A percentile compares a stretch with the other conserved stretches of the same genome.
Evolutionary conservation across 2,797 vertebrate species (phyloP).

Genomic region (Hybognathus amarus): DNA sequence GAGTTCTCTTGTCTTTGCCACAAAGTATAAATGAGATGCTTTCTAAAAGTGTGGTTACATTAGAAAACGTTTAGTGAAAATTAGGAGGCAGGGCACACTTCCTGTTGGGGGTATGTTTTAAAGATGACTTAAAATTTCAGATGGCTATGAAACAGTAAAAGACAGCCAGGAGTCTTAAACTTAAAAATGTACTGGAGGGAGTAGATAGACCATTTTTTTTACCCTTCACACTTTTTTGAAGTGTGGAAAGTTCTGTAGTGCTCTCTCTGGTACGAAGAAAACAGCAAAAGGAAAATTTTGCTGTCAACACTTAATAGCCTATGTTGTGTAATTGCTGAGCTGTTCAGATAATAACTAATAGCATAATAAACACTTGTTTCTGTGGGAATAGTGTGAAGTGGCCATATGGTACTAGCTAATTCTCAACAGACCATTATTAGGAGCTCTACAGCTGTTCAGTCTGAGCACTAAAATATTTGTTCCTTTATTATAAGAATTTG

Average conservation of each 20-base stretch:
- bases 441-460: constrained; percentile 45
- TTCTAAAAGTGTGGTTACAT: background rate
- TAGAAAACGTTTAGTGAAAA: background rate
- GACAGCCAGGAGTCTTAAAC: constrained; percentile 2
- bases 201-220: background rate
- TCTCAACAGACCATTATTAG: constrained; percentile 52
- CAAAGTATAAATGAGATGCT: background rate
- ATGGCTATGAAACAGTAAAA: background rate
- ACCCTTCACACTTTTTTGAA: constrained; percentile 7
- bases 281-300: background rate
- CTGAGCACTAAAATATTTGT: constrained; percentile 56
- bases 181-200: background rate
- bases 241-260: background rate
- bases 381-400: constrained; percentile 33
- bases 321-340: constrained; percentile 1
- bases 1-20: background rate
- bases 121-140: background rate
- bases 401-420: constrained; percentile 38
- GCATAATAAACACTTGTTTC: constrained; percentile 22
- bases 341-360: constrained; percentile 20
- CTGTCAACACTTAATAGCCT: background rate
- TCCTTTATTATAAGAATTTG: constrained; percentile 58
- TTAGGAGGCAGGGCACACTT: background rate
- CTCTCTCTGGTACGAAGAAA: background rate
- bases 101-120: background rate